These are phyloP conservation scores for Formica aserva DNA, from an alignment of 2,888 invertebrate species.

Conservation along the genomic window DNA sequence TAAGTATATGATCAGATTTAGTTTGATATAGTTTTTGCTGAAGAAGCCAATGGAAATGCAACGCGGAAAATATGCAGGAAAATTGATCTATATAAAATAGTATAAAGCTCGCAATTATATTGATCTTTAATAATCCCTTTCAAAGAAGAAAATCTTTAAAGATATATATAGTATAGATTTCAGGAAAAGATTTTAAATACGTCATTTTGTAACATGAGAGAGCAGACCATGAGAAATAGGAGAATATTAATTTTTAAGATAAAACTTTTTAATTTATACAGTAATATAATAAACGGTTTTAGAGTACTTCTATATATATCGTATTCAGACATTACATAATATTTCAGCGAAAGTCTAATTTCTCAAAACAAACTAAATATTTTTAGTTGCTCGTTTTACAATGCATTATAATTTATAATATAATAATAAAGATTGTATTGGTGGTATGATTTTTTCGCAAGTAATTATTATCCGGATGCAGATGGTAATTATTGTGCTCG, in stretches of 20 bases:
- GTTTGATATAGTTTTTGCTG: slow-evolving; percentile 27
- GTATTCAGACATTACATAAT: neutral
- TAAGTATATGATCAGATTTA: slow-evolving; percentile 53
- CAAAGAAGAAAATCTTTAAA: neutral
- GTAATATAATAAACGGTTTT: neutral
- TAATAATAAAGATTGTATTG: neutral
- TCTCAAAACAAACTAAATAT: neutral
- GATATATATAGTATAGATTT: neutral
- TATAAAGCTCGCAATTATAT: neutral
- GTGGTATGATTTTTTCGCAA: neutral
- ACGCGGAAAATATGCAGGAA: neutral
- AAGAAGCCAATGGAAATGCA: slow-evolving; percentile 6
- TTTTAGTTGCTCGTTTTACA: neutral
- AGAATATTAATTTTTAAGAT: neutral
- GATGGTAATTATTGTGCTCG: neutral
- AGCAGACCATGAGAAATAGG: neutral
- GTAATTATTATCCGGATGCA: slow-evolving; percentile 5
- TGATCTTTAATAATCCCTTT: neutral
- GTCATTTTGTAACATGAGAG: neutral
- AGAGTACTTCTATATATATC: neutral
- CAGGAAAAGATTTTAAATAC: neutral
- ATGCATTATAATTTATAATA: neutral
- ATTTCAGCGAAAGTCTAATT: neutral
- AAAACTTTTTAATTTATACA: neutral
- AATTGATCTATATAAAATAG: neutral